phyloP scores from a whole-genome alignment of 2,888 invertebrate species.

The Alsophila aescularia region DNA sequence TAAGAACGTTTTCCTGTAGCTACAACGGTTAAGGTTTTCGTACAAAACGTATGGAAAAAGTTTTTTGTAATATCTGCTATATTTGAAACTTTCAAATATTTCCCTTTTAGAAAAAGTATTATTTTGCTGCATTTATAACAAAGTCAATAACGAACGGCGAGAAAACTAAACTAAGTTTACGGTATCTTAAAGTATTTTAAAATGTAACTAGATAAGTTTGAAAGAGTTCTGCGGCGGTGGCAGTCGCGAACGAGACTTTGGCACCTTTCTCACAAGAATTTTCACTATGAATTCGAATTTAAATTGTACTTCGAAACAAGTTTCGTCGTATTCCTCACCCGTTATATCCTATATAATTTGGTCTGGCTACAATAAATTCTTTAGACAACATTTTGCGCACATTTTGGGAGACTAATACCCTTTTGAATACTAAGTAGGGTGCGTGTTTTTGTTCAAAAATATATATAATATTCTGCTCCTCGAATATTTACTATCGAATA shows the following conservation, averaged over 20 bases:
- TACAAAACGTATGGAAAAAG: too few relatives aligned
- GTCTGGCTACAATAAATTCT: background rate
- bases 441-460: too few relatives aligned
- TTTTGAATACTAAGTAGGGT: too few relatives aligned
- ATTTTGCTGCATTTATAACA: too few relatives aligned
- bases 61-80: too few relatives aligned
- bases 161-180: background rate
- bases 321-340: slow-evolving; percentile 11
- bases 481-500: too few relatives aligned
- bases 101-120: too few relatives aligned
- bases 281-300: slow-evolving; percentile 27
- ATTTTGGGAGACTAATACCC: slow-evolving; percentile 1
- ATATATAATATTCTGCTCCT: too few relatives aligned
- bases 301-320: slow-evolving; percentile 33
- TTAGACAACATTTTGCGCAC: background rate
- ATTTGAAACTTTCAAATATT: too few relatives aligned
- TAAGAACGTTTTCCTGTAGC: too few relatives aligned
- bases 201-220: slow-evolving; percentile 29
- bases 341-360: slow-evolving; percentile 12
- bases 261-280: slow-evolving; percentile 19
- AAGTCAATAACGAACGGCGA: too few relatives aligned
- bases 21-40: too few relatives aligned
- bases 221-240: slow-evolving; percentile 17
- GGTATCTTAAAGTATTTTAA: slow-evolving; percentile 16
- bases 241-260: slow-evolving; percentile 11